Evolutionary conservation across 2,797 vertebrate genomes (phyloP), one percentile per base, ranked within the genome.

Genomic region (Pseudochromis fuscus): DNA sequence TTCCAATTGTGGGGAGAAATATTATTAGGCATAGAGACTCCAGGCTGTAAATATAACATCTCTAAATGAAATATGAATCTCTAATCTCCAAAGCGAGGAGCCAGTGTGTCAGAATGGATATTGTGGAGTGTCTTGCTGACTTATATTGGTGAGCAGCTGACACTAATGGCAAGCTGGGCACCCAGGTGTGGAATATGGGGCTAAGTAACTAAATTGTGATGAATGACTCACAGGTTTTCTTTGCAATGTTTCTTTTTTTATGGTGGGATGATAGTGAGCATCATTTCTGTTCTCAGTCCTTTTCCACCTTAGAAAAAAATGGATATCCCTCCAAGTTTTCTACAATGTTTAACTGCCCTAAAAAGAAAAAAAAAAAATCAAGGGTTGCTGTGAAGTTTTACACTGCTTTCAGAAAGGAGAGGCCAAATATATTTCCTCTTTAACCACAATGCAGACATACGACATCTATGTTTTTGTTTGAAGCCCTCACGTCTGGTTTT

Each of bases 161-260:
- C 82, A 84, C 86, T 87, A 89, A 88, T 83, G 68, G 81, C 80
- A 90, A 82, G 81, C 81, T 88, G 86, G 77, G 78, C 85, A 83
- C 81, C 86, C 90, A 91, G 88, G 91, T 93, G 88, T 88, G 74
- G 85, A 88, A 87, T 87, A 91, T 82, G 67, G 61, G 56, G 48
- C 88, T 91, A 88, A 91, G 85, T 88, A 88, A 83, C 82, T 88
- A 91, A 93, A 93, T 91, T 84, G 75, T 90, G 89, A 93, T 91
- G 69, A 92, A 92, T 92, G 87, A 57, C 81, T 88, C 62, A 38
- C 63, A 80, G 70, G 35, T 77, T 89, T 86, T 85, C 56, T 71
- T 66, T 77, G 56, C 64, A 30, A 53, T 78, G 40, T 77, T 81
- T 85, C 38, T 67, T 63, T 68, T 80, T 62, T 77, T 53, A 69